Evolutionary conservation across 2,888 invertebrate genomes (phyloP).

Genomic region (Petrolisthes manimaculis): DNA sequence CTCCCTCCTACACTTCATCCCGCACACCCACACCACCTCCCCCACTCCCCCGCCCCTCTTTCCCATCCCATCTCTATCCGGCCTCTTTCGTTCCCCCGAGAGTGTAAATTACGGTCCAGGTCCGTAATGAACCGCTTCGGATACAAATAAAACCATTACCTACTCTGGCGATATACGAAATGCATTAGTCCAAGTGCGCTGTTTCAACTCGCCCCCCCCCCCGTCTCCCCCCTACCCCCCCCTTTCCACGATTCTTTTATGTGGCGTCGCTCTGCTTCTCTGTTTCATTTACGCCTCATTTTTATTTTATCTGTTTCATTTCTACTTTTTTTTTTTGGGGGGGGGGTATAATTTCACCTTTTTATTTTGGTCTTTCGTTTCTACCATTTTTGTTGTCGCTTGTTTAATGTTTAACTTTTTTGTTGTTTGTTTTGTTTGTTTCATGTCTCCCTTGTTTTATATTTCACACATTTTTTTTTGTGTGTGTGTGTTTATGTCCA

Average conservation of each 20-base stretch:
- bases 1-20: neutral
- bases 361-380: neutral
- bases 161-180: neutral
- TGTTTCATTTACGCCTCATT: too few species aligned
- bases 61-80: constrained; percentile 3
- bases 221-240: neutral
- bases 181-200: neutral
- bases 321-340: too few species aligned
- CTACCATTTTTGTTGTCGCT: neutral
- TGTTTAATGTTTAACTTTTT: neutral
- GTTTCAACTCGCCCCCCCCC: neutral
- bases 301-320: too few species aligned
- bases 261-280: too few species aligned
- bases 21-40: neutral
- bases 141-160: neutral
- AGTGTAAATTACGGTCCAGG: neutral
- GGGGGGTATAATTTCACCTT: too few species aligned
- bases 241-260: neutral
- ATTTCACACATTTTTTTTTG: too few species aligned
- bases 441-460: neutral
- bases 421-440: neutral
- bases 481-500: too few species aligned
- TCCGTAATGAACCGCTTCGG: neutral
- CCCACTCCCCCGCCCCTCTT: neutral
- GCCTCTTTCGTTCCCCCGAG: neutral